Conservation (phyloP, 2,888 invertebrate genomes). For the Sinodicranocentrus sp. region DNA sequence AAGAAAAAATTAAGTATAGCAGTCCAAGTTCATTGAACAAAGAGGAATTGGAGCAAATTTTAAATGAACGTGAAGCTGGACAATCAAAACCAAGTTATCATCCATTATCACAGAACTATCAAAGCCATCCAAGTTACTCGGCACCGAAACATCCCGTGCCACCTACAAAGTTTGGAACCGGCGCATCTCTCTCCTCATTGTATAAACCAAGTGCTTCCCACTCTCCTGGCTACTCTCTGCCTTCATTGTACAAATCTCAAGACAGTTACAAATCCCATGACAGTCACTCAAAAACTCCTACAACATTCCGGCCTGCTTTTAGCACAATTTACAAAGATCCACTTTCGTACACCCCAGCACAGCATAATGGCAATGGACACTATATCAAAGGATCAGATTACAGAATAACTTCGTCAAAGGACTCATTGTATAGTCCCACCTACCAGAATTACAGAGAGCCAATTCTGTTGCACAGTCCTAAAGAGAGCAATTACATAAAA, state of each 20-base stretch:
- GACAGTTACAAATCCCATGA: constrained; percentile 15
- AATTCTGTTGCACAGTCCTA: constrained; percentile 24
- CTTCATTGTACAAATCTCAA: constrained; percentile 46
- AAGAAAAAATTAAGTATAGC: constrained; percentile 49
- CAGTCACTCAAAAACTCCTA: not conserved
- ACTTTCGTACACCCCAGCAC: not conserved
- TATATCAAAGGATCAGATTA: constrained; percentile 22
- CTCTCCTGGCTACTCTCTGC: constrained; percentile 31
- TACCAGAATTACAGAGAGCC: constrained; percentile 19
- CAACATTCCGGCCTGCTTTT: constrained; percentile 36
- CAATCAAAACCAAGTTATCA: not conserved
- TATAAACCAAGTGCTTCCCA: constrained; percentile 48
- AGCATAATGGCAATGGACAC: not conserved
- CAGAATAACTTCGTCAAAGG: constrained; percentile 21
- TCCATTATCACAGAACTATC: not conserved
- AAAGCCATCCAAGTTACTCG: not conserved
- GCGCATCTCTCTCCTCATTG: constrained; percentile 29
- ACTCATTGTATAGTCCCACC: constrained; percentile 13
- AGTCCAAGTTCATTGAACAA: constrained; percentile 41
- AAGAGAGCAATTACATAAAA: constrained; percentile 13
- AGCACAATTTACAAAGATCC: constrained; percentile 58
- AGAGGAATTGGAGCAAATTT: constrained; percentile 37
- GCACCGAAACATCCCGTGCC: not conserved
- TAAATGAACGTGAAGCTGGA: not conserved
- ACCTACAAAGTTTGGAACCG: constrained; percentile 16